phyloP scores from a whole-genome alignment of 2,888 invertebrate species.

The Harpalus rufipes region DNA sequence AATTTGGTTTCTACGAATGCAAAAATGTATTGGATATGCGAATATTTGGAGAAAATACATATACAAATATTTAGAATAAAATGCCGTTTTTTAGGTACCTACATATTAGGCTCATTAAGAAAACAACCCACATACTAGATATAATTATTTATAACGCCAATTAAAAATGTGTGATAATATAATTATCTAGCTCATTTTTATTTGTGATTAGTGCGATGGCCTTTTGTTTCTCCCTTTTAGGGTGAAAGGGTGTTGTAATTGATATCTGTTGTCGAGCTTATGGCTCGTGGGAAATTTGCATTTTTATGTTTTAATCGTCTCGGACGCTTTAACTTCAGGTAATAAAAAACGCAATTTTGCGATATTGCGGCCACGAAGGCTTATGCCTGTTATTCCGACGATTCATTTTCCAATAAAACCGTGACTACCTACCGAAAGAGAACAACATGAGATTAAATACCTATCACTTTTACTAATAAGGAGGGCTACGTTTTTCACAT shows the following conservation, averaged over 20 bases:
- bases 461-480: neutral
- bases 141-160: too few relatives aligned
- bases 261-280: slow-evolving; percentile 56
- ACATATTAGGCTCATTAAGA: too few relatives aligned
- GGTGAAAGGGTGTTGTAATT: slow-evolving; percentile 27
- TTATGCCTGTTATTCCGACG: slow-evolving; percentile 55
- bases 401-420: slow-evolving; percentile 58
- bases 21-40: too few relatives aligned
- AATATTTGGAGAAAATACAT: too few relatives aligned
- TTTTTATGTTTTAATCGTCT: slow-evolving; percentile 63
- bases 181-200: too few relatives aligned
- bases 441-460: neutral
- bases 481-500: too few relatives aligned
- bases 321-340: slow-evolving; percentile 56
- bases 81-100: too few relatives aligned
- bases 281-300: slow-evolving; percentile 60
- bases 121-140: too few relatives aligned
- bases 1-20: too few relatives aligned
- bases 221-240: neutral
- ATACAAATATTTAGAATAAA: too few relatives aligned
- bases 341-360: slow-evolving; percentile 64
- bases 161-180: too few relatives aligned
- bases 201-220: too few relatives aligned
- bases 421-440: neutral
- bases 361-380: slow-evolving; percentile 55